Conservation (phyloP, 2,797 vertebrate species). For the Lindbergichthys nudifrons region DNA sequence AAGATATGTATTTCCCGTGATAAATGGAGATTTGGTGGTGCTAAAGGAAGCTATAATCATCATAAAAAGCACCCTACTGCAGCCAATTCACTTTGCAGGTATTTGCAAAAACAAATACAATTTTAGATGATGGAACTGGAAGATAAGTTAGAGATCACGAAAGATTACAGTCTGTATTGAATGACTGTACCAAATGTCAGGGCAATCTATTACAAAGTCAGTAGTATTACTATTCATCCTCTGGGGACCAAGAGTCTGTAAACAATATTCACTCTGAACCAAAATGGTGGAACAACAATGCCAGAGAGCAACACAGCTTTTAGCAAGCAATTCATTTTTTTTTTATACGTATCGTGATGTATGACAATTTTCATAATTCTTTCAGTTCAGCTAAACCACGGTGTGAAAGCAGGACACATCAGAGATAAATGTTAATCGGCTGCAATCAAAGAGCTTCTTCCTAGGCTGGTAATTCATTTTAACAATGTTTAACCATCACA, state of each 20-base stretch:
- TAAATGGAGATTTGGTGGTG: too few relatives aligned
- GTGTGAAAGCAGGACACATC: background rate
- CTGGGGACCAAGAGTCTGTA: too few relatives aligned
- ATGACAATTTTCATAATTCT: background rate
- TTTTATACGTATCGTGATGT: background rate
- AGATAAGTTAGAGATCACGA: too few relatives aligned
- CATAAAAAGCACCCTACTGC: too few relatives aligned
- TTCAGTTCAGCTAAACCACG: slow-evolving; percentile 2
- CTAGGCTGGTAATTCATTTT: slow-evolving; percentile 8
- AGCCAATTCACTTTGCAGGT: too few relatives aligned
- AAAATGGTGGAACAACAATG: background rate
- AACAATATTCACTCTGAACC: too few relatives aligned
- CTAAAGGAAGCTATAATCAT: background rate
- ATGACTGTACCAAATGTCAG: too few relatives aligned
- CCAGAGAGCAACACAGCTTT: background rate
- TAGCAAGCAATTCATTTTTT: background rate
- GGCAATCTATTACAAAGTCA: too few relatives aligned
- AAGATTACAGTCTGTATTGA: too few relatives aligned
- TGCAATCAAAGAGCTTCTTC: slow-evolving; percentile 9
- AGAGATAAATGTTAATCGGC: slow-evolving; percentile 7
- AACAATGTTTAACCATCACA: background rate
- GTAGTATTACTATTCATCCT: too few relatives aligned
- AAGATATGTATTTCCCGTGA: too few relatives aligned
- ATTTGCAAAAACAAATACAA: background rate
- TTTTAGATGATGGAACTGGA: background rate